Percentiles rank a stretch among this genome's conserved stretches.
Evolutionary conservation across 2,113 vertebrate species (phyloP).

Genomic region (Tragulus kanchil): DNA sequence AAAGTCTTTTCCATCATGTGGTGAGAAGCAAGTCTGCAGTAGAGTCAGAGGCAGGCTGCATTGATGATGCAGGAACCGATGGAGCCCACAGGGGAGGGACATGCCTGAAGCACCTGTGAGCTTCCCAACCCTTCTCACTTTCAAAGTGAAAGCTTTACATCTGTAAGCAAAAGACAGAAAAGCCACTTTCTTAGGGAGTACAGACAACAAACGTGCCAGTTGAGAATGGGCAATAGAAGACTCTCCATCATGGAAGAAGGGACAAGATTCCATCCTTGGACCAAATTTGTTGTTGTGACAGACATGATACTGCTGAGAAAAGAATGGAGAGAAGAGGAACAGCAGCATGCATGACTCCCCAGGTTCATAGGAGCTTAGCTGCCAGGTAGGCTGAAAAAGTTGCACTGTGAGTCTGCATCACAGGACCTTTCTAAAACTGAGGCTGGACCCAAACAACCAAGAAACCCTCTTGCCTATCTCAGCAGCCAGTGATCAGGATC

Average conservation of each 20-base stretch:
- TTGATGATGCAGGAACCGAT: not conserved
- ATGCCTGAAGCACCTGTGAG: not conserved
- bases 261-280: not conserved
- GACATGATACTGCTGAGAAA: not conserved
- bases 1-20: not conserved
- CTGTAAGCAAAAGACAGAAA: not conserved
- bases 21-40: not conserved
- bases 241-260: not conserved
- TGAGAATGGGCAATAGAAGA: not conserved
- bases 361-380: not conserved
- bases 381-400: not conserved
- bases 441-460: fast-evolving
- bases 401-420: not conserved
- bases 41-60: not conserved
- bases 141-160: not conserved
- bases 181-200: not conserved
- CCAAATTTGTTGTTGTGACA: not conserved
- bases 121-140: not conserved
- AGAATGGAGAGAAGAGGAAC: fast-evolving
- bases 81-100: fast-evolving
- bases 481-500: not conserved
- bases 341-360: not conserved
- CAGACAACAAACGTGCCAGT: not conserved
- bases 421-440: not conserved
- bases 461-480: fast-evolving